Conservation (phyloP, 2,888 invertebrate genomes). For the Lasioglossum villosulum region DNA sequence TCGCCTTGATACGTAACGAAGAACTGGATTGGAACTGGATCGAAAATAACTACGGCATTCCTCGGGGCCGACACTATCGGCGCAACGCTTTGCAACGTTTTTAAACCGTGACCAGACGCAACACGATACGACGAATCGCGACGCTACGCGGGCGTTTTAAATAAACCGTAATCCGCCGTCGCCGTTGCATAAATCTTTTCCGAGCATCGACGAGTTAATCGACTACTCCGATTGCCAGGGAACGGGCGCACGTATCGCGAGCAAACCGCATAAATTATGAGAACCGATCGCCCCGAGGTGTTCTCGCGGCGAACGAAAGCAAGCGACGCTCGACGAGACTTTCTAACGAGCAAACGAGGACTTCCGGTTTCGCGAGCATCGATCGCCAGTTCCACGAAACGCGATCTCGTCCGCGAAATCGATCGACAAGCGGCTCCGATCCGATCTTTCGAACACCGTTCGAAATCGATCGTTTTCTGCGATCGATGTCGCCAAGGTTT, state of each 20-base stretch:
- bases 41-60: slow-evolving; percentile 62
- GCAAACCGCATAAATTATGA: slow-evolving; percentile 42
- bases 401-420: slow-evolving; percentile 24
- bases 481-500: background rate
- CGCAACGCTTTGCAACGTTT: slow-evolving; percentile 43
- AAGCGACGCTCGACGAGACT: slow-evolving; percentile 28
- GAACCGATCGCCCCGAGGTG: slow-evolving; percentile 27
- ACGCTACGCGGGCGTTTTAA: slow-evolving; percentile 39
- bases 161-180: slow-evolving; percentile 50
- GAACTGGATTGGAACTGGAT: slow-evolving; percentile 56
- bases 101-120: slow-evolving; percentile 56
- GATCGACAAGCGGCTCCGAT: background rate
- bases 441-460: background rate
- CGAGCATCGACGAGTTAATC: slow-evolving; percentile 55
- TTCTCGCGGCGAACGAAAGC: slow-evolving; percentile 30
- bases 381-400: slow-evolving; percentile 39
- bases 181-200: slow-evolving; percentile 55
- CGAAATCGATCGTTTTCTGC: background rate
- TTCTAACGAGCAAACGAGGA: slow-evolving; percentile 21
- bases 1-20: slow-evolving; percentile 50
- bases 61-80: slow-evolving; percentile 41
- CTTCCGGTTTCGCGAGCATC: slow-evolving; percentile 16
- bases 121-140: slow-evolving; percentile 18
- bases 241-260: slow-evolving; percentile 21
- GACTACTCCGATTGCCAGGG: slow-evolving; percentile 35